Conservation (phyloP, 2,888 invertebrate species). For the Plagodis pulveraria region DNA sequence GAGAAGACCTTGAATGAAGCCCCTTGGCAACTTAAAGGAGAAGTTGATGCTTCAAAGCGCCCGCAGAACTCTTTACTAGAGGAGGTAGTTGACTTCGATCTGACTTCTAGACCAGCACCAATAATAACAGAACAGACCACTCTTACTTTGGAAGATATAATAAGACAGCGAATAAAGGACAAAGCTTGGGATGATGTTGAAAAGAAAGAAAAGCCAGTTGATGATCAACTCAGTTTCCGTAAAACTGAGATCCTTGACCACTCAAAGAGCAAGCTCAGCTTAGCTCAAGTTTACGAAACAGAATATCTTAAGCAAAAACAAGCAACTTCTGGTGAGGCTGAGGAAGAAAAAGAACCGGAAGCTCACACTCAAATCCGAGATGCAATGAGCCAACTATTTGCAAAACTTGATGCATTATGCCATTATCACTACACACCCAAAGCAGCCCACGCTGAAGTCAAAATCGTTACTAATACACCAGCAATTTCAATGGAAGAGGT, state of each 20-base stretch:
- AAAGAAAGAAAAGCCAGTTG: constrained; percentile 92
- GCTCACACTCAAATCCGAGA: constrained; percentile 91
- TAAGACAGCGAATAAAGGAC: constrained; percentile 96
- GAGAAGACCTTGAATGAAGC: constrained; percentile 91
- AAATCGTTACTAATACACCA: constrained; percentile 95
- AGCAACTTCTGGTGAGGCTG: constrained; percentile 81
- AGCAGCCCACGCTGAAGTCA: constrained; percentile 93
- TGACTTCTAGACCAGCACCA: constrained; percentile 93
- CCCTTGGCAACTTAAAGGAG: constrained; percentile 97
- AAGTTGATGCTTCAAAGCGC: constrained; percentile 90
- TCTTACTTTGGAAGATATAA: constrained; percentile 93
- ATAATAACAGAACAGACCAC: constrained; percentile 97
- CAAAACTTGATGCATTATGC: constrained; percentile 95
- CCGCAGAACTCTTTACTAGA: constrained; percentile 97
- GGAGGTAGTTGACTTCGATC: constrained; percentile 96
- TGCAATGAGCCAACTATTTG: constrained; percentile 90
- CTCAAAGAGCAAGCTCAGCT: constrained; percentile 96
- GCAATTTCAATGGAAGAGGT: constrained; percentile 98
- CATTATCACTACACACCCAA: constrained; percentile 98
- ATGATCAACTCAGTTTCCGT: constrained; percentile 93
- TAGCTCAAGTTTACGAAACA: constrained; percentile 97
- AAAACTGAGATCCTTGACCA: constrained; percentile 95
- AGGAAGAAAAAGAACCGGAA: constrained; percentile 88
- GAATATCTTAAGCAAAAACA: constrained; percentile 90
- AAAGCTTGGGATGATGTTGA: constrained; percentile 97